Evolutionary conservation across 2,113 vertebrate genomes (phyloP).

Genomic region (Isurus oxyrinchus): DNA sequence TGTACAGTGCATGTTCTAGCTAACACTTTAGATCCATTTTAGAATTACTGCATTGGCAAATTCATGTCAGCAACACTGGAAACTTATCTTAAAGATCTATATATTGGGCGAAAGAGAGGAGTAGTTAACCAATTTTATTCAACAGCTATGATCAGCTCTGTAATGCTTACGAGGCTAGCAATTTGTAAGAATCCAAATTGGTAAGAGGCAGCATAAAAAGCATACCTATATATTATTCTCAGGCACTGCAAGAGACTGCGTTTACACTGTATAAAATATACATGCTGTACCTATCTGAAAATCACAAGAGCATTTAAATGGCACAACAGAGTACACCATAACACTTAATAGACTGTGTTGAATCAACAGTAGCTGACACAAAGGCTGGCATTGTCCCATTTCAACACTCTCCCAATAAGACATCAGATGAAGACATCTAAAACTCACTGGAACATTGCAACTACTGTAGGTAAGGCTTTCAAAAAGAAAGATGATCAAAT

Average conservation of each 20-base stretch:
- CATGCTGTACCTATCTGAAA: not conserved
- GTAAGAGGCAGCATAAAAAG: not conserved
- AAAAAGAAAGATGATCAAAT: not conserved
- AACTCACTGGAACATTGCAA: not conserved
- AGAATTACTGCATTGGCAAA: not conserved
- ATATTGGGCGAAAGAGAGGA: not conserved
- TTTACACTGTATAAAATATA: not conserved
- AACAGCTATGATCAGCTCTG: not conserved
- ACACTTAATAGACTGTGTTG: conserved; percentile 9
- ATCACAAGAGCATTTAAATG: not conserved
- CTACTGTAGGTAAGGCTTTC: not conserved
- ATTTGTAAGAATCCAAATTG: not conserved
- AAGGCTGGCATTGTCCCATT: not conserved
- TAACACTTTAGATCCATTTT: not conserved
- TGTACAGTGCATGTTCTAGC: not conserved
- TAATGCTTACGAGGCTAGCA: not conserved
- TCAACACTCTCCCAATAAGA: not conserved
- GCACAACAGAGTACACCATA: not conserved
- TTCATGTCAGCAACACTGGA: not conserved
- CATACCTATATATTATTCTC: not conserved
- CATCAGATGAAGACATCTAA: not conserved
- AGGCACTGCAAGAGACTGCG: not conserved
- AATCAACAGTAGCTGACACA: conserved; percentile 21
- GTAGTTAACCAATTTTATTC: not conserved
- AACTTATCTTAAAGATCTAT: not conserved